Evolutionary conservation across 2,888 invertebrate genomes (phyloP).

Genomic region (Nomada lathburiana): DNA sequence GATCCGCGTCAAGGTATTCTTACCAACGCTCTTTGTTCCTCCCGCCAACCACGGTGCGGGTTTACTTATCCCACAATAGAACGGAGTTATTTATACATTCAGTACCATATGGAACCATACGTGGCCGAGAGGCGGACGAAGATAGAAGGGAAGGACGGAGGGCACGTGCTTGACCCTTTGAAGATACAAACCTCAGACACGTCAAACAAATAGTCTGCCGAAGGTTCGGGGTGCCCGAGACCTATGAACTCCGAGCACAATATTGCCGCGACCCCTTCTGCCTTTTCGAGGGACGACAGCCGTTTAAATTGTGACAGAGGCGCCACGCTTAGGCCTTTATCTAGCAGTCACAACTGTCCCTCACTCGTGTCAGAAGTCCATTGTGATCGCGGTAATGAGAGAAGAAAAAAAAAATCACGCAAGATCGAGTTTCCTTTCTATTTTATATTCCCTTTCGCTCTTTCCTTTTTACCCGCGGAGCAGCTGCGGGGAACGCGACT

Average conservation of each 20-base stretch:
- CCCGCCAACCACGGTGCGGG: constrained; percentile 44
- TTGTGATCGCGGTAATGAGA: constrained; percentile 58
- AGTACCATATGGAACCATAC: constrained; percentile 76
- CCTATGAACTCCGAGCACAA: constrained; percentile 65
- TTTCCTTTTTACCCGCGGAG: neutral
- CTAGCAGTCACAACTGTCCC: constrained; percentile 40
- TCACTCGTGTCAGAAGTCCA: constrained; percentile 30
- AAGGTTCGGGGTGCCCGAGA: constrained; percentile 13
- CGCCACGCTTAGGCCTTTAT: constrained; percentile 52
- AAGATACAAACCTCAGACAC: constrained; percentile 74
- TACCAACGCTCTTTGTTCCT: constrained; percentile 29
- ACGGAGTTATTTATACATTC: constrained; percentile 80
- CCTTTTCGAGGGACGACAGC: constrained; percentile 58
- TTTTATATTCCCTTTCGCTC: constrained; percentile 6
- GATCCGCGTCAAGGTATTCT: neutral
- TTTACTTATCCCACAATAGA: constrained; percentile 78
- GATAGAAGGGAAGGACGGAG: constrained; percentile 37
- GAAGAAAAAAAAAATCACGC: constrained; percentile 34
- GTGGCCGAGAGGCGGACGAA: constrained; percentile 46
- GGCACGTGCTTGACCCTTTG: constrained; percentile 74
- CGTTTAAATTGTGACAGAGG: constrained; percentile 68
- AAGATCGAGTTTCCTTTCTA: constrained; percentile 50
- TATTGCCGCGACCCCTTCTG: constrained; percentile 62
- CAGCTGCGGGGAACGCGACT: constrained; percentile 42
- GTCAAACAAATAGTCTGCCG: constrained; percentile 71